A percentile compares a stretch with the other conserved stretches of the same genome.
phyloP scores from a whole-genome alignment of 1,140 invertebrate genomes.

The Onthophagus taurus region DNA sequence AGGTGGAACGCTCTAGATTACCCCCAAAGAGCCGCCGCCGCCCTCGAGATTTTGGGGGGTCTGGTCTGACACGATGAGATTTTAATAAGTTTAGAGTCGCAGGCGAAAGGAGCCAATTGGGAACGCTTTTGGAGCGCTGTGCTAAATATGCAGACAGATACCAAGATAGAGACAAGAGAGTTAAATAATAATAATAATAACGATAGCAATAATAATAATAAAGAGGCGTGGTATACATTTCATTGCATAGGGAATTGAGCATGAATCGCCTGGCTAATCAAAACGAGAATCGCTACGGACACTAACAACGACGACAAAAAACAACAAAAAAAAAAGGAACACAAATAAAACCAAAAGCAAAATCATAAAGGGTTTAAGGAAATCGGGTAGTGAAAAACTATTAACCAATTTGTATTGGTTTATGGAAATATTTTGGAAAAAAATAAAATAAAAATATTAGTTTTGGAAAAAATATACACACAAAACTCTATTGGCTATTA shows the following conservation, averaged over 20 bases:
- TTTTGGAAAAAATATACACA: constrained; percentile 9
- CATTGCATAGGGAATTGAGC: constrained; percentile 33
- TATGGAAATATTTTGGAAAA: no score
- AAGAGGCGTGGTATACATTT: constrained; percentile 23
- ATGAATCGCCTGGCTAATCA: constrained; percentile 20
- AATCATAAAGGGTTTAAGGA: constrained; percentile 26
- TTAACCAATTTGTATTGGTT: no score
- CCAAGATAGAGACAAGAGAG: no score
- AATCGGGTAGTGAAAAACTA: constrained; percentile 35
- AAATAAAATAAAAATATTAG: constrained; percentile 4
- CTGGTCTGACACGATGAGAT: no score
- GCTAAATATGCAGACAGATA: no score
- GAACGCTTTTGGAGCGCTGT: no score
- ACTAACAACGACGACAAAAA: constrained; percentile 11
- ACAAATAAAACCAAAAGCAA: constrained; percentile 15
- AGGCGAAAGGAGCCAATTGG: no score
- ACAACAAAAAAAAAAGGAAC: constrained; percentile 15
- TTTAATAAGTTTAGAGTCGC: no score
- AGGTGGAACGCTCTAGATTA: no score
- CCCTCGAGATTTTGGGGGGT: no score
- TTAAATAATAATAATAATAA: constrained; percentile 3
- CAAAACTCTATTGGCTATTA: constrained; percentile 11
- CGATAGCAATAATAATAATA: constrained; percentile 8
- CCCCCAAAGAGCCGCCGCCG: no score
- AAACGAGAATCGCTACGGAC: constrained; percentile 10